phyloP scores from a whole-genome alignment of 2,888 invertebrate genomes.

The Ochropleura leucogaster region DNA sequence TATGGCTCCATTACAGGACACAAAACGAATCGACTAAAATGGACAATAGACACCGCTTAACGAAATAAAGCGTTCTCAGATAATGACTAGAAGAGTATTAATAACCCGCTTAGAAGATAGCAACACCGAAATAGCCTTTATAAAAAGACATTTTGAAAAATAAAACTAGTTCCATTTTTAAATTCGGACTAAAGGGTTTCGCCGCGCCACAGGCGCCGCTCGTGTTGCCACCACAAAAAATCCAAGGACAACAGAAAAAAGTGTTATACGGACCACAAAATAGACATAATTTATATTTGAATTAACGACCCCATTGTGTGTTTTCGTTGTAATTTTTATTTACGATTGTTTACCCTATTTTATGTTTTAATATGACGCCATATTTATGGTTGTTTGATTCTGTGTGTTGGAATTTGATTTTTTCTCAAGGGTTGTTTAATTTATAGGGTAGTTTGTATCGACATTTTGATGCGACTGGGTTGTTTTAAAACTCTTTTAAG shows the following conservation, averaged over 20 bases:
- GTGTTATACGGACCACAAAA: conserved; percentile 87
- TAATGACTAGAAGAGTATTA: conserved; percentile 85
- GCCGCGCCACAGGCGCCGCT: conserved; percentile 87
- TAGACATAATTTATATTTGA: conserved; percentile 88
- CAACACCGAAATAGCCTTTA: conserved; percentile 59
- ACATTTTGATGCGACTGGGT: conserved; percentile 76
- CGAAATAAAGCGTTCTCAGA: conserved; percentile 83
- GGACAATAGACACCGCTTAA: conserved; percentile 74
- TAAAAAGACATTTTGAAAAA: conserved; percentile 65
- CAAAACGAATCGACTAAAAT: conserved; percentile 72
- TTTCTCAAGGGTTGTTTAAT: conserved; percentile 79
- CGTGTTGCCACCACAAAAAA: conserved; percentile 82
- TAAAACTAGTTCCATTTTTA: conserved; percentile 75
- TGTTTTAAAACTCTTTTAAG: conserved; percentile 64
- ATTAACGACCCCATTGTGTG: conserved; percentile 87
- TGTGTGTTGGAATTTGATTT: conserved; percentile 77
- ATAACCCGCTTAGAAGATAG: conserved; percentile 75
- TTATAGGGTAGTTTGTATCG: conserved; percentile 81
- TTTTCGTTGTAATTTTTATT: conserved; percentile 89
- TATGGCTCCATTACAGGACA: conserved; percentile 71
- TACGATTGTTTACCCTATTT: conserved; percentile 90
- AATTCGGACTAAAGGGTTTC: conserved; percentile 85
- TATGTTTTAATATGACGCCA: conserved; percentile 88
- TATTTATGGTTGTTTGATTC: conserved; percentile 85
- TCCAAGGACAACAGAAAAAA: conserved; percentile 80